These are phyloP conservation scores for Ctenochaetus hawaiiensis DNA, from an alignment of 2,797 vertebrate species.

Conservation along the genomic window DNA sequence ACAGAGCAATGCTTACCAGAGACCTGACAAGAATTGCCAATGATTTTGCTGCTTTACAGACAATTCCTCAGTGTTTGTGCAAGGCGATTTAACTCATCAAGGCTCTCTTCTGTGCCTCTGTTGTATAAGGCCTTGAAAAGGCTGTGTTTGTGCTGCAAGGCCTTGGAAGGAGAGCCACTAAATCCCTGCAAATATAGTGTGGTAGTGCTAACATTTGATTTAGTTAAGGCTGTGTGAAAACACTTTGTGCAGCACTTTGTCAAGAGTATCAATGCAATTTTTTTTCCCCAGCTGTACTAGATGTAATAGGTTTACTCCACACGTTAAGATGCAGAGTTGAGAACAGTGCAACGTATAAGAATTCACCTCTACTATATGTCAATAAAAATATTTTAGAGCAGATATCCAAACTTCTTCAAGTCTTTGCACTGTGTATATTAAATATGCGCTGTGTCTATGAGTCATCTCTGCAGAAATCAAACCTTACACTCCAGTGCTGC, in stretches of 20 bases:
- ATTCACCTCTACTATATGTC: not conserved
- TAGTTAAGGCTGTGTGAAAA: slow-evolving; percentile 55
- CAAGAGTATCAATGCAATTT: slow-evolving; percentile 38
- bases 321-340: slow-evolving; percentile 7
- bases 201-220: slow-evolving; percentile 72
- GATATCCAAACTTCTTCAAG: not conserved
- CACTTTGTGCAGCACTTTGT: slow-evolving; percentile 55
- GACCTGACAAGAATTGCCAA: slow-evolving; percentile 87
- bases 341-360: not conserved
- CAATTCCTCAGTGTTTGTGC: slow-evolving; percentile 86
- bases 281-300: not conserved
- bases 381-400: not conserved
- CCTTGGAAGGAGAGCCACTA: slow-evolving; percentile 77
- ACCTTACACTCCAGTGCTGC: not conserved
- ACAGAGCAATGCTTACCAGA: slow-evolving; percentile 80
- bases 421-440: not conserved
- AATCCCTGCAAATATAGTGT: slow-evolving; percentile 67
- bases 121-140: slow-evolving; percentile 81
- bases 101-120: slow-evolving; percentile 83
- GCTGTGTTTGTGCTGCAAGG: slow-evolving; percentile 77
- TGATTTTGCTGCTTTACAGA: slow-evolving; percentile 82
- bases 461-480: slow-evolving; percentile 17
- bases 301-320: slow-evolving; percentile 12
- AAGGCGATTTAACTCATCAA: slow-evolving; percentile 84
- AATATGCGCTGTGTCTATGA: slow-evolving; percentile 2